Percentiles rank a stretch among this genome's conserved stretches.
Conservation (phyloP, 2,797 vertebrate genomes). For the Limosa lapponica region DNA sequence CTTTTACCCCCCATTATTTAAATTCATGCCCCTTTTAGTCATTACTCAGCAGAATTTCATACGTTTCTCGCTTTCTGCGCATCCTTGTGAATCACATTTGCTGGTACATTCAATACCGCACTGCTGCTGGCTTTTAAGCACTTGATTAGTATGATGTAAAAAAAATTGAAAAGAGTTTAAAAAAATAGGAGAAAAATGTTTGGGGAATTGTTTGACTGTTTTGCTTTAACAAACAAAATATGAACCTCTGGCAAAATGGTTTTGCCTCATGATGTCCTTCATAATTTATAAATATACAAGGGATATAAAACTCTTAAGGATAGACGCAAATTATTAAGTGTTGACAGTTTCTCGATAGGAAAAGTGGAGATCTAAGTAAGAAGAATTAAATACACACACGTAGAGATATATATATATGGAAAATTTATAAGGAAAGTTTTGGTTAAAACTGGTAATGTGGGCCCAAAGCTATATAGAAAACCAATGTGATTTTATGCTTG, state of each 20-base stretch:
- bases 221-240: not conserved
- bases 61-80: not conserved
- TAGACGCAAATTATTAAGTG: not conserved
- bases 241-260: not conserved
- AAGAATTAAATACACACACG: not conserved
- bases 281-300: not conserved
- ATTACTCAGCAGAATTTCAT: not conserved
- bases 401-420: not conserved
- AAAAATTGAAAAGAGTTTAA: not conserved
- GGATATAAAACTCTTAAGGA: not conserved
- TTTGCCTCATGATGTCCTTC: not conserved
- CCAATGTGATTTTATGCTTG: not conserved
- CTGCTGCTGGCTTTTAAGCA: not conserved
- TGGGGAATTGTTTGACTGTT: not conserved
- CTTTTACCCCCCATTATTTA: not conserved
- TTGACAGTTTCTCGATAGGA: not conserved
- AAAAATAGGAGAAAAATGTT: not conserved
- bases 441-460: not conserved
- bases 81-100: not conserved
- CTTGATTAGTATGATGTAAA: not conserved
- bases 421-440: not conserved
- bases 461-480: not conserved
- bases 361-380: not conserved
- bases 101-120: not conserved
- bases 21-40: not conserved